Evolutionary conservation across 2,113 vertebrate genomes (phyloP).

Genomic region (Motacilla alba): DNA sequence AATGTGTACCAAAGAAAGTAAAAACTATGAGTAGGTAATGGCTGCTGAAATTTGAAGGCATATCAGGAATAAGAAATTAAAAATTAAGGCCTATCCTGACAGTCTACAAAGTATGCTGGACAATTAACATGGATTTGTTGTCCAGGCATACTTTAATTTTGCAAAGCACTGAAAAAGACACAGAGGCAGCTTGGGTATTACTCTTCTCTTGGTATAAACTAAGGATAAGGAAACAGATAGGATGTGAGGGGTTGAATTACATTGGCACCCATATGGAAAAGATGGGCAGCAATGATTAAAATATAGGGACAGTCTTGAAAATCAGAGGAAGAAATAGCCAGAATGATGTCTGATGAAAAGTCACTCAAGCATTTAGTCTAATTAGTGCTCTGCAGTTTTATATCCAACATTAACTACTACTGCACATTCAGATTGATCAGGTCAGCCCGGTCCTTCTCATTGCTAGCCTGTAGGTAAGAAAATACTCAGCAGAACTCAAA

Average conservation of each 20-base stretch:
- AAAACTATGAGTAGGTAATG: neutral
- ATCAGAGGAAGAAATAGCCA: neutral
- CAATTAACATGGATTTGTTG: neutral
- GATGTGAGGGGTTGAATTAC: neutral
- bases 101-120: neutral
- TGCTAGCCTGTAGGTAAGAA: neutral
- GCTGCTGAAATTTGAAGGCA: neutral
- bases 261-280: neutral
- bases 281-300: neutral
- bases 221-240: neutral
- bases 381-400: neutral
- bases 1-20: neutral
- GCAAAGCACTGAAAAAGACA: neutral
- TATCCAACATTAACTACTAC: neutral
- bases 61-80: neutral
- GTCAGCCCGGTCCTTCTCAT: neutral
- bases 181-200: neutral
- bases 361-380: neutral
- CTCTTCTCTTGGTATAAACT: fast-evolving
- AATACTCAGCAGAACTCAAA: neutral
- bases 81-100: neutral
- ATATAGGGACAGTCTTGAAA: neutral
- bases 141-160: neutral
- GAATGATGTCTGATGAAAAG: neutral
- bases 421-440: neutral